A percentile compares a stretch with the other conserved stretches of the same genome.
Conservation (phyloP, 1,140 invertebrate genomes). For the Hyphantria cunea region DNA sequence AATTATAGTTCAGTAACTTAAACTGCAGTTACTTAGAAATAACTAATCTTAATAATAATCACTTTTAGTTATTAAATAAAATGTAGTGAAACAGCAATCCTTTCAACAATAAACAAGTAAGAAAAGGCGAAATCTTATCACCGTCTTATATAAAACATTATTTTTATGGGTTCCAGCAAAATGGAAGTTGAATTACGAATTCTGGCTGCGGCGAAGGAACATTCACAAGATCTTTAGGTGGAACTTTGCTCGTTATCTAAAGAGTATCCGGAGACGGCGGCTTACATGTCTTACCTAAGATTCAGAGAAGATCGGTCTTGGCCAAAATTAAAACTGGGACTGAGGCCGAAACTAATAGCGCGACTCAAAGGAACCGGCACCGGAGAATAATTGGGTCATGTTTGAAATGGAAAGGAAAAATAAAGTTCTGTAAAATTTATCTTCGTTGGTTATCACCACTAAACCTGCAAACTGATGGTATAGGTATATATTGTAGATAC, state of each 20-base stretch:
- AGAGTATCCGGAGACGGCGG: constrained; percentile 24
- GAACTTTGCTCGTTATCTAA: constrained; percentile 35
- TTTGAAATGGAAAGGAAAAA: constrained; percentile 1
- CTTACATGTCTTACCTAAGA: constrained; percentile 26
- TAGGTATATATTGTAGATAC: no score
- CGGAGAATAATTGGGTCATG: constrained; percentile 12
- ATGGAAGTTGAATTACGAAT: constrained; percentile 37
- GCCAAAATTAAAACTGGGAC: constrained; percentile 17
- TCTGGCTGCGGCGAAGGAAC: constrained; percentile 31
- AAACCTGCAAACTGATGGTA: no score
- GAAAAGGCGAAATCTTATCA: constrained; percentile 12
- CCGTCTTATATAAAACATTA: constrained; percentile 29
- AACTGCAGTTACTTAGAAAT: background rate
- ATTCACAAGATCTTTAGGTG: constrained; percentile 34
- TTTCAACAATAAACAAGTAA: constrained; percentile 16
- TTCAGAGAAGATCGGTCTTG: constrained; percentile 15
- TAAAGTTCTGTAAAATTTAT: background rate
- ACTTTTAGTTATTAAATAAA: no score
- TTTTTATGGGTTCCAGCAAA: constrained; percentile 32
- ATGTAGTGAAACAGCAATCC: constrained; percentile 2
- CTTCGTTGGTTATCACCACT: background rate
- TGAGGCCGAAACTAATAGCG: constrained; percentile 13
- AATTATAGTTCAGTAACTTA: no score
- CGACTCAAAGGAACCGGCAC: constrained; percentile 12
- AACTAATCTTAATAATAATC: no score